phyloP scores from a whole-genome alignment of 1,140 invertebrate genomes.

The Apis florea region DNA sequence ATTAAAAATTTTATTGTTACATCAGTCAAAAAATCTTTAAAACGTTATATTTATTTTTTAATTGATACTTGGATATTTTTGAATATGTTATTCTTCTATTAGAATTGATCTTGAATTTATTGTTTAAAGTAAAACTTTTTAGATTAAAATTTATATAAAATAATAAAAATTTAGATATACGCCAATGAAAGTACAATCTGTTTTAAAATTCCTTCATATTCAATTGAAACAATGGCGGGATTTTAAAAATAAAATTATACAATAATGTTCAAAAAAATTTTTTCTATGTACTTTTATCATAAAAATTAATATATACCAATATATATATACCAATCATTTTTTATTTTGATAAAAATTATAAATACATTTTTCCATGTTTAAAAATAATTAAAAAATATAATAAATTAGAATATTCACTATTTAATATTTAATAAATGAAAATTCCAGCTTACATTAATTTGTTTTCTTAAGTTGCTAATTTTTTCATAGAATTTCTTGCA shows the following conservation, averaged over 20 bases:
- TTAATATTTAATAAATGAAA: background rate
- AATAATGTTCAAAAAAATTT: background rate
- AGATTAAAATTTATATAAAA: background rate
- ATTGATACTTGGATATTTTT: background rate
- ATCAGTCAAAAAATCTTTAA: background rate
- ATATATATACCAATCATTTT: background rate
- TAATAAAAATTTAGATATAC: slow-evolving; percentile 19
- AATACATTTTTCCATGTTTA: background rate
- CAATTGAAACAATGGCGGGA: background rate
- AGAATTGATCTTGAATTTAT: background rate
- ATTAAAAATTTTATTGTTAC: background rate
- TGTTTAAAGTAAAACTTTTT: background rate
- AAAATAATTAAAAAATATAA: background rate
- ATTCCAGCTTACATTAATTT: slow-evolving; percentile 15
- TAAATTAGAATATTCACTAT: background rate
- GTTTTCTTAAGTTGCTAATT: background rate
- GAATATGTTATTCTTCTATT: background rate
- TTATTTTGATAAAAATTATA: too few relatives aligned
- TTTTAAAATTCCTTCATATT: slow-evolving; percentile 27
- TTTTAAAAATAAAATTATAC: too few relatives aligned
- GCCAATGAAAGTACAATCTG: slow-evolving; percentile 48
- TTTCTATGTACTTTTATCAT: background rate
- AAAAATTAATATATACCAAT: background rate
- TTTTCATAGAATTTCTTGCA: background rate
- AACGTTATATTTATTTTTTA: background rate